A percentile compares a stretch with the other conserved stretches of the same genome.
These are phyloP conservation scores for Eulemur albifrons DNA, from an alignment of 2,797 vertebrate species.

Conservation along the genomic window DNA sequence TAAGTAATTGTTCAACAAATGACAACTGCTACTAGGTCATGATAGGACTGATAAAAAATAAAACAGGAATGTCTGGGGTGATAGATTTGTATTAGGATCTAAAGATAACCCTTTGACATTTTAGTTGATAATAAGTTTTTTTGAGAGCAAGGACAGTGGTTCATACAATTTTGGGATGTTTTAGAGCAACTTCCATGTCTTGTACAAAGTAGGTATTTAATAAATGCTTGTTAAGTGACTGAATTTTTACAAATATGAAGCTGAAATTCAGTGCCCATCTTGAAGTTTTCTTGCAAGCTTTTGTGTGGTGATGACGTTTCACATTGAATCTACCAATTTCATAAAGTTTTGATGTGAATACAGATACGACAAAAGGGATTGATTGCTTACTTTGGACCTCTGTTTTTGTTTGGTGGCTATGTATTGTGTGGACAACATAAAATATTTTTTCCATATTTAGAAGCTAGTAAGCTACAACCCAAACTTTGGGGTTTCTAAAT, in stretches of 20 bases:
- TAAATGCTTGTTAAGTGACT: background rate
- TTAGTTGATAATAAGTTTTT: background rate
- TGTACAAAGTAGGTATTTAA: background rate
- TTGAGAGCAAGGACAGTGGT: background rate
- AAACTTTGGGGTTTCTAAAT: constrained; percentile 66
- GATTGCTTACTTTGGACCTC: background rate
- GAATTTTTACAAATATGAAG: constrained; percentile 33
- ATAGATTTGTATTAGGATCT: background rate
- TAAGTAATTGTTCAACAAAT: background rate
- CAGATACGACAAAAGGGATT: background rate
- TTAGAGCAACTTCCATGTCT: background rate
- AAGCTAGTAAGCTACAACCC: constrained; percentile 53
- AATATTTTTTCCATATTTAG: constrained; percentile 52
- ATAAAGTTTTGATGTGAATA: background rate
- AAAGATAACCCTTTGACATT: background rate
- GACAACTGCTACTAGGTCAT: background rate
- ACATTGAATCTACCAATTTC: background rate
- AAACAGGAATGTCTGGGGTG: background rate
- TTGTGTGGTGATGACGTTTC: background rate
- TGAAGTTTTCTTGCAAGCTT: background rate
- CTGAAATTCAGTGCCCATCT: background rate
- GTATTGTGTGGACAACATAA: constrained; percentile 28
- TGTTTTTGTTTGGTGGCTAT: constrained; percentile 24
- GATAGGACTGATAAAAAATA: background rate
- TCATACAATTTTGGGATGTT: background rate